phyloP scores from a whole-genome alignment of 2,797 vertebrate species.

The Acestrorhynchus altus region DNA sequence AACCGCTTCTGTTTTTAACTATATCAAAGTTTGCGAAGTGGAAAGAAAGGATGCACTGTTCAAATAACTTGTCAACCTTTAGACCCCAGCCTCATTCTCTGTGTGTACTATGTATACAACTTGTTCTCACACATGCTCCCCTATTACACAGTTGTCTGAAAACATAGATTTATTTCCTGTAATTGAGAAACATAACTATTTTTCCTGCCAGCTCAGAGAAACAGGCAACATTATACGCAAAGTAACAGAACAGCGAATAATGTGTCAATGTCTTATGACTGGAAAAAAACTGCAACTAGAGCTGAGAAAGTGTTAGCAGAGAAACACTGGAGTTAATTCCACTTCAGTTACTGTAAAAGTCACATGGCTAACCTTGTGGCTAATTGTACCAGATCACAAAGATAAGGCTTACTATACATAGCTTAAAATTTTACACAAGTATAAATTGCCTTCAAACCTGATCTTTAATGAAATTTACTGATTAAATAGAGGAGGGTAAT shows the following conservation, averaged over 20 bases:
- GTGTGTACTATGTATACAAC: not conserved
- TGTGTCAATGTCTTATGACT: not conserved
- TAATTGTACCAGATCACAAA: slow-evolving; percentile 28
- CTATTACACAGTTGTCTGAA: slow-evolving; percentile 4
- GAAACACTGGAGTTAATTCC: not conserved
- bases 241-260: not conserved
- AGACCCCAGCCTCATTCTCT: not conserved
- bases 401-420: not conserved
- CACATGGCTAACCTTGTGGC: slow-evolving; percentile 41
- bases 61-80: slow-evolving; percentile 4
- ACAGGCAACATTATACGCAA: slow-evolving; percentile 16
- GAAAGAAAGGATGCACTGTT: not conserved
- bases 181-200: not conserved
- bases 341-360: slow-evolving; percentile 23
- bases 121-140: not conserved
- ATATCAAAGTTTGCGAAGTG: not conserved
- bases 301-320: slow-evolving; percentile 18
- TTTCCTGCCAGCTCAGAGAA: slow-evolving; percentile 17
- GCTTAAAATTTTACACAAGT: not conserved
- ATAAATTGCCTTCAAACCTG: too few relatives aligned
- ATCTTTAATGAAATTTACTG: too few relatives aligned
- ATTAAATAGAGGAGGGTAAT: too few relatives aligned
- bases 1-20: slow-evolving; percentile 12
- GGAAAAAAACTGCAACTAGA: not conserved
- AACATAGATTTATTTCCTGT: not conserved